Evolutionary conservation across 53 echinoderm and acorn worm genomes (phyloP).

Genomic region (Holothuria leucospilota): DNA sequence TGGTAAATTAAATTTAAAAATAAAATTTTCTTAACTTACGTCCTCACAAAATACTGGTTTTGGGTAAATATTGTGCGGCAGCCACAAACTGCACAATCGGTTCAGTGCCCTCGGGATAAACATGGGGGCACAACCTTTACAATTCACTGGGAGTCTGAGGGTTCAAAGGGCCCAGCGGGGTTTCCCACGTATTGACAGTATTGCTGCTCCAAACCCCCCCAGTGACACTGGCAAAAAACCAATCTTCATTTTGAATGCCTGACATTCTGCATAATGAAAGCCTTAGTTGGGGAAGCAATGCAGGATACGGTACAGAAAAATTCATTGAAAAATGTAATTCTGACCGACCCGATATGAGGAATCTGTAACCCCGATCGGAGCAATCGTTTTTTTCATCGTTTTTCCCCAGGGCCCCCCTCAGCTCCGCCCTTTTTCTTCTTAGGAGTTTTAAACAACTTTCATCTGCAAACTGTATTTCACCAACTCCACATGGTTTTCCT

Average conservation of each 20-base stretch:
- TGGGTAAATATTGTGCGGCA: background rate
- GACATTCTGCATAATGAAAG: slow-evolving; percentile 5
- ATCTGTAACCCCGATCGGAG: background rate
- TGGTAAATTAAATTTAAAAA: no score
- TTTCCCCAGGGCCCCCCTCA: background rate
- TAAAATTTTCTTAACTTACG: background rate
- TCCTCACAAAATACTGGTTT: slow-evolving; percentile 24
- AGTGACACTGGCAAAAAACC: slow-evolving; percentile 23
- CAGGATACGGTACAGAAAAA: background rate
- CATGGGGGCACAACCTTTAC: background rate
- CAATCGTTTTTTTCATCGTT: background rate
- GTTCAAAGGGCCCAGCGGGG: slow-evolving; percentile 1
- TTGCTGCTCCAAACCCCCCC: slow-evolving; percentile 1
- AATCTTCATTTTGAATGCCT: background rate
- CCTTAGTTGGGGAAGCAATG: background rate
- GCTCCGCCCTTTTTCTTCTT: background rate
- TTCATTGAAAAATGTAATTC: background rate
- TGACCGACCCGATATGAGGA: slow-evolving; percentile 22
- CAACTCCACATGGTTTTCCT: background rate
- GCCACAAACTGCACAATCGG: background rate
- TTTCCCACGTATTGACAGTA: slow-evolving; percentile 13
- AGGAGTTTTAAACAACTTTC: slow-evolving; percentile 20
- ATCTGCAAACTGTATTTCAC: slow-evolving; percentile 1
- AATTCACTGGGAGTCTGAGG: background rate
- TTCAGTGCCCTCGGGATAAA: background rate